phyloP scores from a whole-genome alignment of 1,140 invertebrate species.

The Dinoponera quadriceps region DNA sequence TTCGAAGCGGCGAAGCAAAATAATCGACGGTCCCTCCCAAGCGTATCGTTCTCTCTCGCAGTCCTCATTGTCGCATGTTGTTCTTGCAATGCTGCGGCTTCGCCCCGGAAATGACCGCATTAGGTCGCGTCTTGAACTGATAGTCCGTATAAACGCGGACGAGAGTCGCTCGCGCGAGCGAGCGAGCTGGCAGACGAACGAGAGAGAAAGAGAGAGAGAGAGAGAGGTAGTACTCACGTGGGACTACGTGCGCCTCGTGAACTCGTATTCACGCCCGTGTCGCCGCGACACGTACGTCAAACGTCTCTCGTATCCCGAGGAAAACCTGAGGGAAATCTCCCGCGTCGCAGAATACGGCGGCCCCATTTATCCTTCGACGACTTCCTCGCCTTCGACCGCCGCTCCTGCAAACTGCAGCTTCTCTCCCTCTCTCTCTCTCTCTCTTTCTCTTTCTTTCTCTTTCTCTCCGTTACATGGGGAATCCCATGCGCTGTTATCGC shows the following conservation, averaged over 20 bases:
- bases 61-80: conserved; percentile 52
- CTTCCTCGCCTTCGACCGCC: conserved; percentile 41
- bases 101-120: conserved; percentile 61
- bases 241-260: conserved; percentile 61
- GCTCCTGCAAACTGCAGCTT: conserved; percentile 17
- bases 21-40: conserved; percentile 47
- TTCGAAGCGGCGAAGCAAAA: conserved; percentile 21
- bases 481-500: conserved; percentile 24
- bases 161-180: no score
- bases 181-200: conserved; percentile 22
- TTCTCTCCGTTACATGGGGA: neutral
- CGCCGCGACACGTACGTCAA: conserved; percentile 70
- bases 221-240: conserved; percentile 46
- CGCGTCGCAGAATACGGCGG: conserved; percentile 78
- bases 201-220: no score
- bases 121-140: conserved; percentile 62
- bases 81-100: conserved; percentile 62
- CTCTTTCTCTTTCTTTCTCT: no score
- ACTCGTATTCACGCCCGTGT: conserved; percentile 61
- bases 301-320: conserved; percentile 74
- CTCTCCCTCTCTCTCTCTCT: no score
- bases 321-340: conserved; percentile 85
- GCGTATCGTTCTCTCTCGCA: conserved; percentile 24
- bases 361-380: conserved; percentile 81
- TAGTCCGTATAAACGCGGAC: conserved; percentile 18